Percentiles rank a stretch among this genome's conserved stretches.
phyloP scores from a whole-genome alignment of 1,140 invertebrate species.

The Drosophila murphyi region DNA sequence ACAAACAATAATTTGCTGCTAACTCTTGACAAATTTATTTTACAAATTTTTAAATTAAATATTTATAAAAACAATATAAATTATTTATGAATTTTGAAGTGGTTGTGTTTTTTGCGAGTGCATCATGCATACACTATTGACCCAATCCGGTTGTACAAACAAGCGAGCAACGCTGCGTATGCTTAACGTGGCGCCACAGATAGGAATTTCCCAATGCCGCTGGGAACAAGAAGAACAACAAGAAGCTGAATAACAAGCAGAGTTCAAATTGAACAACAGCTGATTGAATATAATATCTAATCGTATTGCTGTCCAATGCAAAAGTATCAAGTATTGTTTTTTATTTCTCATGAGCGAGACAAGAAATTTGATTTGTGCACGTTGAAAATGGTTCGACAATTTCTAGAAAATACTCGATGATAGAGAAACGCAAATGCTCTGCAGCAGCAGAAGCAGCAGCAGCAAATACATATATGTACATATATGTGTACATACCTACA shows the following conservation, averaged over 20 bases:
- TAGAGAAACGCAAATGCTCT: slow-evolving; percentile 48
- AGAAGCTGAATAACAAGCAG: slow-evolving; percentile 11
- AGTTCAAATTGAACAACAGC: slow-evolving; percentile 25
- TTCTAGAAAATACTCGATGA: slow-evolving; percentile 67
- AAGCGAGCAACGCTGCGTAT: slow-evolving; percentile 49
- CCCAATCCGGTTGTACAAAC: neutral
- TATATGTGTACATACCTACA: neutral
- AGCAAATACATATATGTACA: neutral
- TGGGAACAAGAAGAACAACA: slow-evolving; percentile 9
- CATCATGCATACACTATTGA: slow-evolving; percentile 4
- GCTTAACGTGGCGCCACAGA: slow-evolving; percentile 58
- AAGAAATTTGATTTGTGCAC: slow-evolving; percentile 38
- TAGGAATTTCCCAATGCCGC: slow-evolving; percentile 44
- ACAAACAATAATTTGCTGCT: too few species aligned
- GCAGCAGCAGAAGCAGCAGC: neutral
- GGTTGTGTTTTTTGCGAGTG: neutral
- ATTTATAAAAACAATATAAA: neutral
- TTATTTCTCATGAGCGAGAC: slow-evolving; percentile 15
- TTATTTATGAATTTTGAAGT: neutral
- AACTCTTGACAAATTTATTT: too few species aligned
- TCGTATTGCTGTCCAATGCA: slow-evolving; percentile 49
- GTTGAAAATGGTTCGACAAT: slow-evolving; percentile 62
- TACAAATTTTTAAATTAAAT: neutral
- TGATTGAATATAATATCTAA: slow-evolving; percentile 58
- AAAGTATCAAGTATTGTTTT: slow-evolving; percentile 53